Evolutionary conservation across 2,113 vertebrate species (phyloP).

Genomic region (Callocephalon fimbriatum): DNA sequence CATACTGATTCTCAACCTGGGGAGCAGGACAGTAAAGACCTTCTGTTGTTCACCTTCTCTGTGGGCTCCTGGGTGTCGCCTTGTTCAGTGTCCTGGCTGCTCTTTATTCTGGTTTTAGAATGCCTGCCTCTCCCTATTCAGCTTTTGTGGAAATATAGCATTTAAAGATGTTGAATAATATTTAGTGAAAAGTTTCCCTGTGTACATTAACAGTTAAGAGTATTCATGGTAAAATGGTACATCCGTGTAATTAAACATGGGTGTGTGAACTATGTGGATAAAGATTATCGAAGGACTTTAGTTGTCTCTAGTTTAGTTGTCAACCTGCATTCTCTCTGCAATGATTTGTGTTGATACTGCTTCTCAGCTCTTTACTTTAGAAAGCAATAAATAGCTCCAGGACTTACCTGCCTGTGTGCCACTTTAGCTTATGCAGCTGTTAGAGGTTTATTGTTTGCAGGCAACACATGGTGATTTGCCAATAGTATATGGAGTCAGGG

Average conservation of each 20-base stretch:
- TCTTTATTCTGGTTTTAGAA: background rate
- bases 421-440: background rate
- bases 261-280: background rate
- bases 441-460: background rate
- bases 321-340: background rate
- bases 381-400: background rate
- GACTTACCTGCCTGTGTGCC: background rate
- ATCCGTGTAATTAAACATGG: background rate
- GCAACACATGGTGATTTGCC: background rate
- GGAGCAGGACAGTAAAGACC: rapidly evolving
- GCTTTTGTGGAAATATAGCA: background rate
- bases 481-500: background rate
- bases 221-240: background rate
- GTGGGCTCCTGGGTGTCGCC: background rate
- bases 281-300: background rate
- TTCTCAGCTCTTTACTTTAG: background rate
- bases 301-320: background rate
- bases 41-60: background rate
- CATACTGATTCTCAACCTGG: background rate
- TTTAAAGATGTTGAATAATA: background rate
- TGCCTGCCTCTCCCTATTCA: background rate
- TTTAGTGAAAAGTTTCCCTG: background rate
- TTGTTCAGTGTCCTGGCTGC: background rate
- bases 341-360: background rate
- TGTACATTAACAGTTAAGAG: background rate